phyloP scores from a whole-genome alignment of 2,113 vertebrate genomes.

The Accipiter cooperii region DNA sequence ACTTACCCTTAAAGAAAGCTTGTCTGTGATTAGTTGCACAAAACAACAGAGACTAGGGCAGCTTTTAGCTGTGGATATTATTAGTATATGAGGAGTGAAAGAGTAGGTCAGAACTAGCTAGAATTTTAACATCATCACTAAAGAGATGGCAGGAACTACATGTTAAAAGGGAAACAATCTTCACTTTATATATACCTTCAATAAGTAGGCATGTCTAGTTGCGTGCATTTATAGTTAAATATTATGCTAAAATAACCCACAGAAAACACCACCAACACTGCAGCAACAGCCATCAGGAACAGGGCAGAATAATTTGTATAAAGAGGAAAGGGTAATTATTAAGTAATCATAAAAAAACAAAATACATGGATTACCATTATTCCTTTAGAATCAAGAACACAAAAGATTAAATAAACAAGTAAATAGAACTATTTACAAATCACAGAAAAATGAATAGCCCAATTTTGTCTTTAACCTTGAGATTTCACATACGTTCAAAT shows the following conservation, averaged over 20 bases:
- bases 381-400: neutral
- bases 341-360: neutral
- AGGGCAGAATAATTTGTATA: neutral
- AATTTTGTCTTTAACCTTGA: neutral
- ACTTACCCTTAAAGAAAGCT: neutral
- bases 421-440: neutral
- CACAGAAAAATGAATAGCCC: neutral
- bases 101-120: neutral
- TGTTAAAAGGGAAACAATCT: neutral
- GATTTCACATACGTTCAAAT: neutral
- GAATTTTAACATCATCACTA: neutral
- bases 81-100: neutral
- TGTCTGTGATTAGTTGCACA: neutral
- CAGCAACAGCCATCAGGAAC: neutral
- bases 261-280: neutral
- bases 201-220: neutral
- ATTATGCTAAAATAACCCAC: neutral
- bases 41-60: neutral
- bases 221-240: neutral
- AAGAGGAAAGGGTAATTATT: neutral
- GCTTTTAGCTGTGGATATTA: neutral
- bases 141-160: neutral
- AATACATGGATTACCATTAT: neutral
- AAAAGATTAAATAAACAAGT: neutral
- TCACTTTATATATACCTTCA: neutral